Evolutionary conservation across 1,140 invertebrate species (phyloP), one percentile per base, ranked within the genome.

Genomic region (Heliconius eleuchia): DNA sequence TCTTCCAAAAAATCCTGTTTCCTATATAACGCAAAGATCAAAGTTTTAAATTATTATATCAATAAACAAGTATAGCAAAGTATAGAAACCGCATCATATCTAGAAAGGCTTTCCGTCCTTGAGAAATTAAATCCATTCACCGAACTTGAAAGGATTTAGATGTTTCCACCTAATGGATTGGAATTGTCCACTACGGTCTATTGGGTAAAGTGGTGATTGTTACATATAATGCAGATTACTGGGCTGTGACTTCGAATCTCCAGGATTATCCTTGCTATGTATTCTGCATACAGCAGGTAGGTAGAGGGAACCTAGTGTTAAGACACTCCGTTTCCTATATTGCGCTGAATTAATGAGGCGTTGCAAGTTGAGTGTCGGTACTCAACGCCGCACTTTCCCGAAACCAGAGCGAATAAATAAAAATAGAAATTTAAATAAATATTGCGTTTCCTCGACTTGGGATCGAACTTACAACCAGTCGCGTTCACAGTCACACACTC

Each of bases 81-180:
- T 66, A 66, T 66, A 30, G 13, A 55, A 60, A 34, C 74, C 30
- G 73, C 46, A 46, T 71, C 71, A 30, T n/a, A 66, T 66, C 27
- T 46, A 78, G 55, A 73, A 66, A 66, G 23, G 50, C 39, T 50
- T 60, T 71, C 52, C 72, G 77, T 80, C 52, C 72, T 80, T 80
- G 79, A 80, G 79, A 77, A 77, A 80, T 80, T 76, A 72, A 80
- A 77, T 80, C 76, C 52, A 60, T 77, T 71, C 57, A 42, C 37
- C 71, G 72, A 73, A 73, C 71, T 80, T 77, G 79, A 80, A 80
- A 80, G 79, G 79, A 76, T 60, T 80, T 73, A 27, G 39, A 79
- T 71, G 75, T 74, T 80, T 76, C 55, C 74, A 74, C 71, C 46
- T 80, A 80, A 76, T 80, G 74, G 74, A 76, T 55, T 52, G 79